phyloP scores from a whole-genome alignment of 2,888 invertebrate species.

The Pristionchus maxplancki region DNA sequence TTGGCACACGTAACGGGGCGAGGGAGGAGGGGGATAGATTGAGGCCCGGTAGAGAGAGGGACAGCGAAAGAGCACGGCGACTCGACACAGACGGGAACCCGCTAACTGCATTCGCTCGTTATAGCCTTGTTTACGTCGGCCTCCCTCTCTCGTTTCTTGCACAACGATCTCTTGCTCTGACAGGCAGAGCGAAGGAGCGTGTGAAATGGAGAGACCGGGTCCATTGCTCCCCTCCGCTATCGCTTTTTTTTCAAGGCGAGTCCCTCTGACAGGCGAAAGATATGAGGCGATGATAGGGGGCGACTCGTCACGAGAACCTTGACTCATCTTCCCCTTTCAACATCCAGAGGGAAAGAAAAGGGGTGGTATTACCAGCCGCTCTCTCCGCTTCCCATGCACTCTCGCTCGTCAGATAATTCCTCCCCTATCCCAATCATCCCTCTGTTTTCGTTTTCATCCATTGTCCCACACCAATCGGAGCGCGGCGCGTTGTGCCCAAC shows the following conservation, averaged over 20 bases:
- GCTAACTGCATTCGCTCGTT: not conserved
- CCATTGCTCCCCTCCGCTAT: not conserved
- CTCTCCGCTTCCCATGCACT: not conserved
- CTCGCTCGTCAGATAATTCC: not conserved
- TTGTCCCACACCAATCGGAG: constrained; percentile 29
- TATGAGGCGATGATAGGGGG: constrained; percentile 14
- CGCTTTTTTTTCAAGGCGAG: not conserved
- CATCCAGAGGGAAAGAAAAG: not conserved
- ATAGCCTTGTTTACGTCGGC: constrained; percentile 39
- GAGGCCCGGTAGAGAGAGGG: not conserved
- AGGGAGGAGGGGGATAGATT: too few relatives aligned
- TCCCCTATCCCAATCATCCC: not conserved
- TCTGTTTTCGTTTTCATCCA: not conserved
- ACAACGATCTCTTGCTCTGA: too few relatives aligned
- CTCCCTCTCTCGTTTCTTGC: not conserved
- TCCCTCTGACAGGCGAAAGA: constrained; percentile 23
- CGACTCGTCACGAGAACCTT: constrained; percentile 25
- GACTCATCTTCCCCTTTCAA: constrained; percentile 28
- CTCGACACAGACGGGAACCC: not conserved
- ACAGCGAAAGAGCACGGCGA: not conserved
- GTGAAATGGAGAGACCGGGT: not conserved
- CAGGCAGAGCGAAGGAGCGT: not conserved
- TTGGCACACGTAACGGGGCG: constrained; percentile 21
- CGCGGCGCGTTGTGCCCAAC: not conserved
- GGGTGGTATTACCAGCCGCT: not conserved